These are phyloP conservation scores for Kudoa iwatai DNA, from an alignment of 30 jellyfish, hydroid and myxozoan genomes.

Conservation along the genomic window DNA sequence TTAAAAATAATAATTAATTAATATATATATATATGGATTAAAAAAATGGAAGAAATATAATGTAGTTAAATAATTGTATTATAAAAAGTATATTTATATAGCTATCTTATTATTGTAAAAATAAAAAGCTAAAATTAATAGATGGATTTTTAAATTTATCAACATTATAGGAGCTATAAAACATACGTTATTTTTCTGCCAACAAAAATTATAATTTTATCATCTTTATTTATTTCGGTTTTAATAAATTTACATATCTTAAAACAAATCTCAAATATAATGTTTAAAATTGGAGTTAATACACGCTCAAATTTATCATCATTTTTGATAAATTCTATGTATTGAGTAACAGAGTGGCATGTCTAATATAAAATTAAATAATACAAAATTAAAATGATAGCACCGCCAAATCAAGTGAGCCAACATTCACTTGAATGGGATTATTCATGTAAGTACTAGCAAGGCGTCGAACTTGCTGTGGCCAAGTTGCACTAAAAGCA, in stretches of 20 bases:
- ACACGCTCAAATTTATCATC: slow-evolving; percentile 15
- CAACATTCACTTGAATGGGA: slow-evolving; percentile 55
- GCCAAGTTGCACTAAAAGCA: slow-evolving; percentile 65
- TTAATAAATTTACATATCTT: too few species aligned
- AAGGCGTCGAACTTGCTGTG: slow-evolving; percentile 62
- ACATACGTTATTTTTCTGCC: slow-evolving; percentile 40
- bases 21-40: too few species aligned
- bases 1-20: too few species aligned
- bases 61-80: too few species aligned
- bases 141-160: too few species aligned
- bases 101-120: too few species aligned
- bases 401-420: slow-evolving; percentile 19
- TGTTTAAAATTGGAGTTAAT: too few species aligned
- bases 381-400: neutral
- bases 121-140: too few species aligned
- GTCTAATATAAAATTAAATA: slow-evolving; percentile 3
- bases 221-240: slow-evolving; percentile 4
- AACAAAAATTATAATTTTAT: slow-evolving; percentile 28
- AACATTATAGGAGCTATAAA: too few species aligned
- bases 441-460: slow-evolving; percentile 28
- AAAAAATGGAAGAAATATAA: too few species aligned
- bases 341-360: slow-evolving; percentile 32
- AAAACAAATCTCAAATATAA: too few species aligned
- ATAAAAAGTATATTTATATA: too few species aligned
- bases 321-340: slow-evolving; percentile 10